Base-by-base conservation (phyloP, 2,888 invertebrate species). In the Calliphora vomitoria region DNA sequence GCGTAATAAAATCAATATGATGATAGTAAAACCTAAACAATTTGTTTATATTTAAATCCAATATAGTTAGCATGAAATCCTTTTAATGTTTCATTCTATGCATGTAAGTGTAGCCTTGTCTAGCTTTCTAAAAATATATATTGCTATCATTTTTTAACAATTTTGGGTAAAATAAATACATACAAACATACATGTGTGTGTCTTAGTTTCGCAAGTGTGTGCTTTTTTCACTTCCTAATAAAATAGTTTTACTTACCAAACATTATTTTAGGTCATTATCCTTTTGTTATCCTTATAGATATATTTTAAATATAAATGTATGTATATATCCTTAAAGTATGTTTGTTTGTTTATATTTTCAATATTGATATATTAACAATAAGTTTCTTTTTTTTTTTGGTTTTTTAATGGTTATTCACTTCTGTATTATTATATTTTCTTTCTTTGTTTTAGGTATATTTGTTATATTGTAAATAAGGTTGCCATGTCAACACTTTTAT, bases 221-320 rank as follows among this genome's bases (percentile, higher is more conserved):
- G 8, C 8, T 62, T 31, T 38, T 35, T 50, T 55, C 8, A 41
- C 38, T 44, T 44, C 44, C 13, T 44, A 13, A 11, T 15, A 31
- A 75, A 80, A 85, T 74, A 68, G 68, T 85, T 86, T 78, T 81
- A 88, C 89, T 86, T 86, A 88, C 88, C 88, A 83, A 87, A 69
- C 79, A 55, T 50, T 85, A 74, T 72, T 76, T 89, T 88, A 85
- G 86, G 84, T 88, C 90, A 91, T 90, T 90, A 91, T 90, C 90
- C 90, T 91, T 90, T 89, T 90, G 89, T 91, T 92, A 92, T 92
- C 91, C 92, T 91, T 90, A 58, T 79, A 47, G 53, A 55, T 44
- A 55, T 50, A 66, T 55, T 72, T 31, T 13, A 41, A 44, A 41
- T 31, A 8, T n/a, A 60, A 10, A 35, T 31, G 10, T 64, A 38